phyloP scores from a whole-genome alignment of 2,113 vertebrate species.

The Odobenus rosmarus region DNA sequence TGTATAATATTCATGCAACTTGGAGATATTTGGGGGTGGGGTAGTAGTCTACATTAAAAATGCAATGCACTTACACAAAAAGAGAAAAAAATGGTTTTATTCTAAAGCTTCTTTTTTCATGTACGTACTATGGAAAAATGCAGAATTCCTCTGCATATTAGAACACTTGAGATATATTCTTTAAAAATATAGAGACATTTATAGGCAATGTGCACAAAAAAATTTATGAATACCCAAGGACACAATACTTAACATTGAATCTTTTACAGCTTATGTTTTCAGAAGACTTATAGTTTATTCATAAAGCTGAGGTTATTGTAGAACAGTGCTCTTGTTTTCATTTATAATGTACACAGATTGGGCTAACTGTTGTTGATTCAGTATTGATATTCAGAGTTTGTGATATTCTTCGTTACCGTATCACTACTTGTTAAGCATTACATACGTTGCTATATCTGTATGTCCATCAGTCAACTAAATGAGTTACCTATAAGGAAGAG shows the following conservation, averaged over 20 bases:
- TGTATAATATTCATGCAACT: neutral
- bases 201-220: slow-evolving; percentile 26
- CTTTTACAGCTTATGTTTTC: slow-evolving; percentile 58
- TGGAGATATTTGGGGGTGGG: neutral
- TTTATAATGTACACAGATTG: slow-evolving; percentile 35
- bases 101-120: neutral
- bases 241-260: slow-evolving; percentile 49
- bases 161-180: slow-evolving; percentile 30
- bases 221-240: slow-evolving; percentile 49
- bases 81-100: neutral
- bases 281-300: slow-evolving; percentile 55
- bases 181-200: slow-evolving; percentile 54
- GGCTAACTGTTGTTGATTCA: slow-evolving; percentile 18
- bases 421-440: neutral
- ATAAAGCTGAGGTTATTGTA: slow-evolving; percentile 26
- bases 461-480: slow-evolving; percentile 28
- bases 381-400: neutral
- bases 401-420: neutral
- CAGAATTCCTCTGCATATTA: neutral
- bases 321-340: neutral
- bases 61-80: neutral
- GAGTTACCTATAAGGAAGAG: slow-evolving; percentile 12
- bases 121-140: neutral
- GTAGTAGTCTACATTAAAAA: neutral
- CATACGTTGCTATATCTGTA: neutral